Evolutionary conservation across 2,888 invertebrate species (phyloP).

Genomic region (Eledone cirrhosa): DNA sequence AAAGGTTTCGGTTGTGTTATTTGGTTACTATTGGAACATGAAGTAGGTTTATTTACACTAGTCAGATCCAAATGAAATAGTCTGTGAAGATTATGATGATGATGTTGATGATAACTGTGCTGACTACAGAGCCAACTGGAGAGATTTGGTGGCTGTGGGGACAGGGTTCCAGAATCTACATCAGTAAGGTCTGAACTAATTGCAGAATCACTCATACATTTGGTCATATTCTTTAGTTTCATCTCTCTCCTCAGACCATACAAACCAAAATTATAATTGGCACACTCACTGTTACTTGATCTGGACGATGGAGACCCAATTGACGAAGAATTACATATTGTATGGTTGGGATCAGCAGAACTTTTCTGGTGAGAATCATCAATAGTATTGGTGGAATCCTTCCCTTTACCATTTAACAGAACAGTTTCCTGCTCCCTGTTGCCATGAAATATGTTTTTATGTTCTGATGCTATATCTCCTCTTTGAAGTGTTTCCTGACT

Average conservation of each 20-base stretch:
- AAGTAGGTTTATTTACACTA: background rate
- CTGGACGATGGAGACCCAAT: no score
- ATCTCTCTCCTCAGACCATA: background rate
- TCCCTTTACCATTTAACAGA: no score
- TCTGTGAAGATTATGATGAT: background rate
- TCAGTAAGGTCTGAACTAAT: conserved; percentile 62
- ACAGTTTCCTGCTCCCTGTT: no score
- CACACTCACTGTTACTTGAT: no score
- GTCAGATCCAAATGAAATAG: no score
- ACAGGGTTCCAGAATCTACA: conserved; percentile 49
- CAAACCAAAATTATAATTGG: background rate
- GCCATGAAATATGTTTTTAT: no score
- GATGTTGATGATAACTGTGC: background rate
- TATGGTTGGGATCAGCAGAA: no score
- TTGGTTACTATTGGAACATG: background rate
- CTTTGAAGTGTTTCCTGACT: no score
- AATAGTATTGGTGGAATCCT: no score
- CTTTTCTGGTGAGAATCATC: no score
- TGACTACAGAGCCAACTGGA: background rate
- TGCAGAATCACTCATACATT: conserved; percentile 59
- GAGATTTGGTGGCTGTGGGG: conserved; percentile 37
- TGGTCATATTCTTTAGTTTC: conserved; percentile 42
- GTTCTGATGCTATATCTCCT: no score
- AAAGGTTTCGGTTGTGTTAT: background rate
- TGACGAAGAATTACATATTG: no score